Conservation (phyloP, 2,888 invertebrate genomes). For the Molorchus minor region DNA sequence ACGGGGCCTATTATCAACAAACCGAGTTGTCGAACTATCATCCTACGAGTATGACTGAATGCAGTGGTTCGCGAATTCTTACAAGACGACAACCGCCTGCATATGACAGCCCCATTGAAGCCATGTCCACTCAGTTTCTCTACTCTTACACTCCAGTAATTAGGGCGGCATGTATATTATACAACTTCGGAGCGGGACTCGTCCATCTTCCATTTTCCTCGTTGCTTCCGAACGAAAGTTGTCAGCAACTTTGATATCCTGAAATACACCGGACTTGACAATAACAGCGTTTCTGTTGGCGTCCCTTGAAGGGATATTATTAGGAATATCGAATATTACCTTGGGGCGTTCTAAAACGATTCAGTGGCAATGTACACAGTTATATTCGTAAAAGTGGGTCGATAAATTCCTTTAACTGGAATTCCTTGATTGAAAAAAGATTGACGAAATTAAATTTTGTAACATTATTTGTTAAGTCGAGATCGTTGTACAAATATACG, state of each 20-base stretch:
- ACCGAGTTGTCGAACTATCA: slow-evolving; percentile 40
- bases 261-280: slow-evolving; percentile 4
- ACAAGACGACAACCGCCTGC: slow-evolving; percentile 53
- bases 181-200: slow-evolving; percentile 31
- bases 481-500: no score
- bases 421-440: no score
- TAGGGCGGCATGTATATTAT: slow-evolving; percentile 50
- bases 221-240: slow-evolving; percentile 4
- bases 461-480: no score
- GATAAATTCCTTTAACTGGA: no score
- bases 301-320: no score
- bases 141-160: slow-evolving; percentile 53
- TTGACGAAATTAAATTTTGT: no score
- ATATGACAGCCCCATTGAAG: slow-evolving; percentile 57
- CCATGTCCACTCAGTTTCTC: slow-evolving; percentile 53
- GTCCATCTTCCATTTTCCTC: slow-evolving; percentile 7
- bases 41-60: slow-evolving; percentile 54
- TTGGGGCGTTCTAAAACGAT: no score
- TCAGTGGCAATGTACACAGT: no score
- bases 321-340: no score
- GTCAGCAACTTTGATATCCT: slow-evolving; percentile 11
- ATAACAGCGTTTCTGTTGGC: not conserved
- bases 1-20: slow-evolving; percentile 46
- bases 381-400: no score
- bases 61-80: slow-evolving; percentile 59